phyloP scores from a whole-genome alignment of 2,113 vertebrate genomes.

The Brachyhypopomus gauderio region DNA sequence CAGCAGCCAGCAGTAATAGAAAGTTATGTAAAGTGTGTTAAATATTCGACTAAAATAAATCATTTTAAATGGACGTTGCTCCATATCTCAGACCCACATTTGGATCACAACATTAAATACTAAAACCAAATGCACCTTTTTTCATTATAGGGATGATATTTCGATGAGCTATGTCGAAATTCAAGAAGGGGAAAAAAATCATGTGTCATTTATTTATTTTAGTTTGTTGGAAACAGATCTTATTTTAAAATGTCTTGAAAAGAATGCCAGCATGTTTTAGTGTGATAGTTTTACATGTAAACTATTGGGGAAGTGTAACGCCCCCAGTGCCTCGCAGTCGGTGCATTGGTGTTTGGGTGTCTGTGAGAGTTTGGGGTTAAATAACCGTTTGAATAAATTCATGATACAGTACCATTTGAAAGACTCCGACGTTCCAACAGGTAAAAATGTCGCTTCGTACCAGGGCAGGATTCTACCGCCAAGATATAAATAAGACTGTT shows the following conservation, averaged over 20 bases:
- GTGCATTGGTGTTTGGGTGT: constrained; percentile 6
- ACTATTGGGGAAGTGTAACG: not conserved
- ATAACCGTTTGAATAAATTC: not conserved
- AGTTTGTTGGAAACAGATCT: not conserved
- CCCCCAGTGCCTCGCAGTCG: not conserved
- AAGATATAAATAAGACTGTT: constrained; percentile 85
- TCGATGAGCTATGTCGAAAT: too few relatives aligned
- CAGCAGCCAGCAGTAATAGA: not conserved
- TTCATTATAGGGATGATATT: not conserved
- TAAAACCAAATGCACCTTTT: not conserved
- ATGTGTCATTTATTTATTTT: not conserved
- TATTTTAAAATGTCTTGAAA: not conserved
- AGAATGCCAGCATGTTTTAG: not conserved
- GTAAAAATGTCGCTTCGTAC: constrained; percentile 67
- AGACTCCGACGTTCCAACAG: not conserved
- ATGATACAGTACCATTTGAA: not conserved
- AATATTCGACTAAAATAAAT: constrained; percentile 1
- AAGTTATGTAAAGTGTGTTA: not conserved
- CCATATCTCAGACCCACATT: not conserved
- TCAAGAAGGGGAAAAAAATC: not conserved
- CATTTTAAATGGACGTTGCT: not conserved
- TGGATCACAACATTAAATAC: too few relatives aligned
- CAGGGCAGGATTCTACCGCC: constrained; percentile 81
- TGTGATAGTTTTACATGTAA: not conserved
- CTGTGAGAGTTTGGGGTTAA: not conserved